A percentile compares a stretch with the other conserved stretches of the same genome.
Evolutionary conservation across 92 coral and sea anemone species (phyloP).

Genomic region (Parazoanthus swiftii): DNA sequence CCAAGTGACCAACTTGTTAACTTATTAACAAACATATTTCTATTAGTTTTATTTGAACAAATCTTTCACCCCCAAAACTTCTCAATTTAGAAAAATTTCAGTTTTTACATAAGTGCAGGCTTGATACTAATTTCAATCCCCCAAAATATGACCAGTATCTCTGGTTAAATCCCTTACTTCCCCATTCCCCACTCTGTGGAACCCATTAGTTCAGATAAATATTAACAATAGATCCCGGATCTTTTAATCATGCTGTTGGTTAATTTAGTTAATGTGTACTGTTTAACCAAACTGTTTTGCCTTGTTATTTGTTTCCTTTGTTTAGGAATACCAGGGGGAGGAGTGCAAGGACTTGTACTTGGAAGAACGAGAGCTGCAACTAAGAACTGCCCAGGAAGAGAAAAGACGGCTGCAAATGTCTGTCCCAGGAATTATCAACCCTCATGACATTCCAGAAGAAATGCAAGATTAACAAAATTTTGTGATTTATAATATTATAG

Average conservation of each 20-base stretch:
- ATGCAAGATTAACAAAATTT: slow-evolving; percentile 89
- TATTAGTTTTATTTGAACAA: no score
- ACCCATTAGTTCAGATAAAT: no score
- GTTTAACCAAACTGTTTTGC: not conserved
- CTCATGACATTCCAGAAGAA: slow-evolving; percentile 98
- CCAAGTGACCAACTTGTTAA: no score
- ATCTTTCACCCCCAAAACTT: no score
- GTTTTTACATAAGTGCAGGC: no score
- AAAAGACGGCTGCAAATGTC: slow-evolving; percentile 89
- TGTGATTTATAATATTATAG: slow-evolving; percentile 11
- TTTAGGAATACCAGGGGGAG: slow-evolving; percentile 90
- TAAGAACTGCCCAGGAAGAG: slow-evolving; percentile 89
- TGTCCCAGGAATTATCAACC: slow-evolving; percentile 96
- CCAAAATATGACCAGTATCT: no score
- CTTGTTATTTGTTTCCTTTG: not conserved
- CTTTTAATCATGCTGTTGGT: not conserved
- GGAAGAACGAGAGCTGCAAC: slow-evolving; percentile 88
- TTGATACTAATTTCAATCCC: no score
- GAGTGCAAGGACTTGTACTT: slow-evolving; percentile 86
- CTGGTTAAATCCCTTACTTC: no score
- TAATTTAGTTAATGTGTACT: not conserved
- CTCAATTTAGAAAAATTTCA: no score
- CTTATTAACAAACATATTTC: no score
- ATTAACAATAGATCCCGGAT: no score
- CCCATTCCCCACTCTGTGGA: no score